These are phyloP conservation scores for Heliconius eleuchia DNA, from an alignment of 1,140 invertebrate genomes.

Conservation along the genomic window DNA sequence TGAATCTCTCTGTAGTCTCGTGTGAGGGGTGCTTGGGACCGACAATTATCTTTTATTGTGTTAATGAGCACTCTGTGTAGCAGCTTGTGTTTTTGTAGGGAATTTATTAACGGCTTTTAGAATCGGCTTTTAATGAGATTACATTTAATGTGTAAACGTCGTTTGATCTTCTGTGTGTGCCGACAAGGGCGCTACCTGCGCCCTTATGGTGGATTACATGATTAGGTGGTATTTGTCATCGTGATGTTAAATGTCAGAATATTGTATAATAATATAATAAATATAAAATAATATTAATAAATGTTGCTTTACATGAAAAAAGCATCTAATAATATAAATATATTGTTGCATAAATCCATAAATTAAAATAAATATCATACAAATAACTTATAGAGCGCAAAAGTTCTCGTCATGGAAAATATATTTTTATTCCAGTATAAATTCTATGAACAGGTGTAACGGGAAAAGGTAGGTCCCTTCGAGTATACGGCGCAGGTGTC, in stretches of 20 bases:
- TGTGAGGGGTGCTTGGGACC: neutral
- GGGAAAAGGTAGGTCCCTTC: neutral
- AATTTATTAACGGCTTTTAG: conserved; percentile 13
- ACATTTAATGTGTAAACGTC: neutral
- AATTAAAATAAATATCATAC: neutral
- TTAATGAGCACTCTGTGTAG: conserved; percentile 39
- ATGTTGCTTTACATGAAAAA: neutral
- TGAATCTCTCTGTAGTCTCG: conserved; percentile 1
- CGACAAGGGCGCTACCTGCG: neutral
- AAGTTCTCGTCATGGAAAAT: neutral
- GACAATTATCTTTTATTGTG: conserved; percentile 42
- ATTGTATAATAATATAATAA: too few species aligned
- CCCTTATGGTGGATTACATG: neutral
- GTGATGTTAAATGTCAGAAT: neutral
- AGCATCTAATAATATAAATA: neutral
- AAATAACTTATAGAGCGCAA: too few species aligned
- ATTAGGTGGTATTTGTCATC: too few species aligned
- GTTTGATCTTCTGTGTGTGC: neutral
- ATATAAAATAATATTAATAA: neutral
- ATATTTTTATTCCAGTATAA: neutral
- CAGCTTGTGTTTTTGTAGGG: conserved; percentile 9
- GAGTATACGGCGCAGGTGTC: neutral
- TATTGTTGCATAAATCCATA: neutral
- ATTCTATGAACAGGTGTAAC: neutral
- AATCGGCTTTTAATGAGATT: conserved; percentile 22